Conservation (phyloP, 2,797 vertebrate species). For the Hyperoplus immaculatus region DNA sequence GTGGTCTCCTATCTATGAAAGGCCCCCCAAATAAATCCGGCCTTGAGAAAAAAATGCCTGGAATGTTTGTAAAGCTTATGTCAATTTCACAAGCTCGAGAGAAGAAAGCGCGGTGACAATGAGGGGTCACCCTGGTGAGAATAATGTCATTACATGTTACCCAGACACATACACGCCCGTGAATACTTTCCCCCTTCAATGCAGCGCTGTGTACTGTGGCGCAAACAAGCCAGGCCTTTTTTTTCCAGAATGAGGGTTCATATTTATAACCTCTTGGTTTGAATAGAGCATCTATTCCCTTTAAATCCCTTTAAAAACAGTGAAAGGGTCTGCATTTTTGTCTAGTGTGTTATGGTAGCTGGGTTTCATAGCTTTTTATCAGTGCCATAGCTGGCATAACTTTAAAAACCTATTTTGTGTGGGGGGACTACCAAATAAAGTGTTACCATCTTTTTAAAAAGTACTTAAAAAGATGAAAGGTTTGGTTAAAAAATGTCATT, state of each 20-base stretch:
- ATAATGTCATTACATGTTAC: constrained; percentile 86
- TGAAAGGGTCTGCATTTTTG: constrained; percentile 50
- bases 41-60: constrained; percentile 87
- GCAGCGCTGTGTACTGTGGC: constrained; percentile 52
- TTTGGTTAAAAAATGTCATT: constrained; percentile 1
- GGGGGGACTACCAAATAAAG: too few relatives aligned
- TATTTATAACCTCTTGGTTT: constrained; percentile 68
- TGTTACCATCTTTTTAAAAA: constrained; percentile 1
- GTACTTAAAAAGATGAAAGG: not conserved
- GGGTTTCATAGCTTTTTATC: constrained; percentile 15
- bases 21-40: constrained; percentile 67
- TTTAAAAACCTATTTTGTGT: constrained; percentile 8
- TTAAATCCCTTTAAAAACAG: constrained; percentile 67
- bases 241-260: constrained; percentile 58
- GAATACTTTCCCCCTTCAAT: constrained; percentile 60
- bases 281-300: constrained; percentile 55
- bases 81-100: constrained; percentile 84
- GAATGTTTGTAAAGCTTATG: constrained; percentile 89
- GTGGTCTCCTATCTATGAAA: constrained; percentile 50
- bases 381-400: constrained; percentile 21
- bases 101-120: constrained; percentile 84
- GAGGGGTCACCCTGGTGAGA: constrained; percentile 83
- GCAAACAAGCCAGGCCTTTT: constrained; percentile 53
- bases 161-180: constrained; percentile 75
- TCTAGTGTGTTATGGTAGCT: constrained; percentile 18